Evolutionary conservation across 2,797 vertebrate species (phyloP), one percentile per base, ranked within the genome.

Genomic region (Anomalospiza imberbis): DNA sequence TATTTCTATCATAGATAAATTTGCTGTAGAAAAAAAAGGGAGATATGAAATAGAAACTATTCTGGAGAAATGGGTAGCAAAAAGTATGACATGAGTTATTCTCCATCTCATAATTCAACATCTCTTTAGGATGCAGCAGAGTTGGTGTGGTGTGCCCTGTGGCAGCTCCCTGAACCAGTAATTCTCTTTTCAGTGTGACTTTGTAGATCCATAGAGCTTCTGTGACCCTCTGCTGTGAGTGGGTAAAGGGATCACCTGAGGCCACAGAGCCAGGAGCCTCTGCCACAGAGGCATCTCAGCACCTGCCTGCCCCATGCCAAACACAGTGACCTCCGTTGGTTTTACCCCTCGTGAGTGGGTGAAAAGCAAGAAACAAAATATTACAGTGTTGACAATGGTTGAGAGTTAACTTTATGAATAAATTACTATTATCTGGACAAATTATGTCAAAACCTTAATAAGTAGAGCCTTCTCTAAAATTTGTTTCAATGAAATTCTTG

Each of bases 1-100:
- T 82, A 91, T 96, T 95, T 96, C 83, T 78, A 45, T 70, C 89
- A 70, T 18, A 24, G 17, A 92, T 58, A 89, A 91, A 88, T 84
- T 93, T 91, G 26, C 63, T 66, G 19, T 3, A 25, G 71, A 57
- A 34, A 63, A 58, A 58, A 84, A 73, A 66, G 34, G 15, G 28
- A 88, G 61, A 47, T 74, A 84, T 47, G 83, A 95, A 86, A 77
- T 79, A 95, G 83, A 83, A 95, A 88, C 48, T 75, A 31, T 85
- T 75, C 75, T 82, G 73, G 67, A 60, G 42, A 89, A 95, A 76
- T 48, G 29, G 74, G 34, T 73, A 78, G 67, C 2, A 3, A 80
- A 66, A 82, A 84, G 28, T 67, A 34, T 66, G 57, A 53, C 48
- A 42, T 47, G 48, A 86, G 36, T 75, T 77, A 77, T 91, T 93